Evolutionary conservation across 2,888 invertebrate genomes (phyloP).

Genomic region (Pseudoips prasinana): DNA sequence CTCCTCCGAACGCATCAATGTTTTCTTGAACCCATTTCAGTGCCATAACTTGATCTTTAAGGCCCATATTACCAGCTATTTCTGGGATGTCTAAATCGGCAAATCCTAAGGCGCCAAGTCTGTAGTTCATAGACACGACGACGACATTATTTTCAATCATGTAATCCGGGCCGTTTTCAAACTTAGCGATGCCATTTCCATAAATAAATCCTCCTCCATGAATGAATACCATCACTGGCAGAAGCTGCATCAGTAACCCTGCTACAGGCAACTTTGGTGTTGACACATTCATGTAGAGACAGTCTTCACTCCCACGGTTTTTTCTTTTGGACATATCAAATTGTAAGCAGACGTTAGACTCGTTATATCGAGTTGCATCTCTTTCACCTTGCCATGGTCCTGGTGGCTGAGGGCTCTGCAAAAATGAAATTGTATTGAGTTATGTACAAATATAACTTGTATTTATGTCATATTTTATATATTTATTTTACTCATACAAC

Average conservation of each 20-base stretch:
- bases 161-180: slow-evolving; percentile 53
- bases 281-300: slow-evolving; percentile 59
- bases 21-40: slow-evolving; percentile 57
- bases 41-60: slow-evolving; percentile 61
- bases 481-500: too few relatives aligned
- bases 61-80: slow-evolving; percentile 59
- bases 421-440: slow-evolving; percentile 8
- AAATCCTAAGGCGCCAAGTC: slow-evolving; percentile 61
- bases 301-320: slow-evolving; percentile 55
- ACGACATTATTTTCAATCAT: slow-evolving; percentile 54
- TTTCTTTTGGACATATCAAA: slow-evolving; percentile 25
- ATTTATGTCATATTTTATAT: too few relatives aligned
- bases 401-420: slow-evolving; percentile 57
- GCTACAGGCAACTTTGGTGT: slow-evolving; percentile 44
- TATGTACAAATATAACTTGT: background rate
- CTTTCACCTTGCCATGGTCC: slow-evolving; percentile 64
- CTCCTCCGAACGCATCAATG: slow-evolving; percentile 50
- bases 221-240: slow-evolving; percentile 57
- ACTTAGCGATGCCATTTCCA: slow-evolving; percentile 50
- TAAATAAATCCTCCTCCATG: slow-evolving; percentile 63
- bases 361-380: slow-evolving; percentile 65
- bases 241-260: slow-evolving; percentile 16
- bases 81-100: slow-evolving; percentile 53
- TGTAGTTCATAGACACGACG: slow-evolving; percentile 65
- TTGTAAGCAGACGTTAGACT: slow-evolving; percentile 39